Evolutionary conservation across 2,888 invertebrate genomes (phyloP).

Genomic region (Sinohyriopsis cumingii): DNA sequence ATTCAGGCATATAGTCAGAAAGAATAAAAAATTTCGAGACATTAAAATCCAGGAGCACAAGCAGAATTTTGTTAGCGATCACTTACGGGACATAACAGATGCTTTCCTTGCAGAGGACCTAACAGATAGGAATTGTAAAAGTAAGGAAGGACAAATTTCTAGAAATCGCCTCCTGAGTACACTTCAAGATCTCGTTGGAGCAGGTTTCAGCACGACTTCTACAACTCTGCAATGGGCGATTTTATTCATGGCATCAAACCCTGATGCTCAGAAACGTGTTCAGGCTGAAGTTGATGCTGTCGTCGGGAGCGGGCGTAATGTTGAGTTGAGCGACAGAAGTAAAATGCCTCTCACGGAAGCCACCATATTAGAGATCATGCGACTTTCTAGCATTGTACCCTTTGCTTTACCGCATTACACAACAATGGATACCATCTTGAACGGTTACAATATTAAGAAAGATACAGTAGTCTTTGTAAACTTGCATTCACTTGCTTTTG

Average conservation of each 20-base stretch:
- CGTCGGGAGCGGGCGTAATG: slow-evolving; percentile 26
- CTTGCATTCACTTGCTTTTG: slow-evolving; percentile 27
- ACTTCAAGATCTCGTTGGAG: slow-evolving; percentile 39
- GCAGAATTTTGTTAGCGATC: neutral
- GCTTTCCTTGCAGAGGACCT: slow-evolving; percentile 32
- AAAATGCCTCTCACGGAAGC: slow-evolving; percentile 42
- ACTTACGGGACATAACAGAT: slow-evolving; percentile 48
- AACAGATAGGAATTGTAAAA: slow-evolving; percentile 9
- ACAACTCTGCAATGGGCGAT: slow-evolving; percentile 39
- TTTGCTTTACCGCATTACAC: slow-evolving; percentile 47
- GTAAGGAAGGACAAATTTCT: slow-evolving; percentile 4
- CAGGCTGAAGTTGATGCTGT: slow-evolving; percentile 46
- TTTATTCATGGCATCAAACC: slow-evolving; percentile 37
- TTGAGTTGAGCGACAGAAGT: slow-evolving; percentile 24
- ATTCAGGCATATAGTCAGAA: slow-evolving; percentile 18
- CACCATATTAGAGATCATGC: slow-evolving; percentile 40
- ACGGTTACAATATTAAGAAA: slow-evolving; percentile 9
- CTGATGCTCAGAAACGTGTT: slow-evolving; percentile 38
- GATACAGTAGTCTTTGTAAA: slow-evolving; percentile 25
- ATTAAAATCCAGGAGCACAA: slow-evolving; percentile 8
- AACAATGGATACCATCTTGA: slow-evolving; percentile 15
- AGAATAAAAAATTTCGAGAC: neutral
- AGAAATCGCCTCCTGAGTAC: slow-evolving; percentile 26
- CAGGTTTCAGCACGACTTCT: slow-evolving; percentile 46
- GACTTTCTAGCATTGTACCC: slow-evolving; percentile 34